These are phyloP conservation scores for Xestia c-nigrum DNA, from an alignment of 2,888 invertebrate species.

Conservation along the genomic window DNA sequence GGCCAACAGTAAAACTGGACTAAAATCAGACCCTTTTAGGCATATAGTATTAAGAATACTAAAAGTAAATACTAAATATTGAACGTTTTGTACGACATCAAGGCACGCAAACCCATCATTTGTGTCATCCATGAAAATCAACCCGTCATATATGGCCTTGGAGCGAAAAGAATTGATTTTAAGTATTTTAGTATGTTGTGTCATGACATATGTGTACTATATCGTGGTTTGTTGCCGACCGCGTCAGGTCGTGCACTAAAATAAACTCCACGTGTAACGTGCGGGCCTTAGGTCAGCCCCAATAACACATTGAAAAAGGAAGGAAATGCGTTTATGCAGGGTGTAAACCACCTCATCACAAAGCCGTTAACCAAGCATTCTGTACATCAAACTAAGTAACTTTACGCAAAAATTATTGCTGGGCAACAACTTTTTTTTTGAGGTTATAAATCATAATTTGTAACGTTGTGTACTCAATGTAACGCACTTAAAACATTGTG, in stretches of 20 bases:
- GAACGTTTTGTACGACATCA: constrained; percentile 15
- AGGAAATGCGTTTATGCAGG: background rate
- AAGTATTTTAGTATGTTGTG: constrained; percentile 41
- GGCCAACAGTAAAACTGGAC: background rate
- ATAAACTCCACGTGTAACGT: background rate
- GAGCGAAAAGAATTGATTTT: constrained; percentile 55
- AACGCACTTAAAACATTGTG: too few species aligned
- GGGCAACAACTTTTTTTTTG: too few species aligned
- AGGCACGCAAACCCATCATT: constrained; percentile 66
- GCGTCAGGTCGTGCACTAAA: background rate
- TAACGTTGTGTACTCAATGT: too few species aligned
- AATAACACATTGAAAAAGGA: background rate
- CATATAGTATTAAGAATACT: constrained; percentile 8
- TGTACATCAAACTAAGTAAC: too few species aligned
- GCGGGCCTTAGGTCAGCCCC: background rate
- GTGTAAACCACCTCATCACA: too few species aligned
- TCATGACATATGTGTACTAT: constrained; percentile 30
- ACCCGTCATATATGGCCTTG: constrained; percentile 51
- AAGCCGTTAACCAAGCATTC: too few species aligned
- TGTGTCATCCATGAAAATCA: constrained; percentile 63
- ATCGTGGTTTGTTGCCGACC: background rate
- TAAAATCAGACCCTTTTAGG: constrained; percentile 6
- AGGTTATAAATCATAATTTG: too few species aligned
- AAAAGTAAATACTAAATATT: constrained; percentile 28
- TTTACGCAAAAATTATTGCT: too few species aligned